phyloP scores from a whole-genome alignment of 2,113 vertebrate genomes.

The Anthoscopus minutus region DNA sequence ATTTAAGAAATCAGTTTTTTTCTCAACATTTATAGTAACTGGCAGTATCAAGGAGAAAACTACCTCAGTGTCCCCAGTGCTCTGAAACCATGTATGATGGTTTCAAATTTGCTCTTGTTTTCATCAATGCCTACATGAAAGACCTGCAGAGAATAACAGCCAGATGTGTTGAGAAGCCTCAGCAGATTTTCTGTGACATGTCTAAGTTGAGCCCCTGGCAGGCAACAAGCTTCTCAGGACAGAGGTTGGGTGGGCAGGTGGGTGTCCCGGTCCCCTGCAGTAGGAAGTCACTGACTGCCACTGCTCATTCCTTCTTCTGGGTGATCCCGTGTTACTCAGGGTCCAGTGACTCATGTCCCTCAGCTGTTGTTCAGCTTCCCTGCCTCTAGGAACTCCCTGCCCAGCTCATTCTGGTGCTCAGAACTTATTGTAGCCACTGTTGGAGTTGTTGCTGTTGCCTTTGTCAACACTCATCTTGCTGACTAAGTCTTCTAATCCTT shows the following conservation, averaged over 20 bases:
- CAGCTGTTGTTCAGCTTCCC: background rate
- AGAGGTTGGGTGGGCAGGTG: background rate
- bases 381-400: background rate
- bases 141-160: background rate
- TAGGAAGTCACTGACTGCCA: background rate
- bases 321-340: background rate
- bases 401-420: background rate
- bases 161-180: background rate
- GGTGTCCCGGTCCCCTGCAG: background rate
- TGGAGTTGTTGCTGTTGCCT: background rate
- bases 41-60: background rate
- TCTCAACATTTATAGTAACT: background rate
- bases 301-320: background rate
- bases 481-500: background rate
- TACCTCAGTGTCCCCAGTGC: background rate
- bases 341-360: background rate
- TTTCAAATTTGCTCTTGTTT: background rate
- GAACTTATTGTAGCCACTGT: background rate
- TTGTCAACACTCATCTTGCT: rapidly evolving
- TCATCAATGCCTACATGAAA: background rate
- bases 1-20: background rate
- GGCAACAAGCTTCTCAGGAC: background rate
- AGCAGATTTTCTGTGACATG: background rate
- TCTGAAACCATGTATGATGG: background rate
- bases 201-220: background rate